These are phyloP conservation scores for Volucella bombylans DNA, from an alignment of 2,888 invertebrate genomes.

Conservation along the genomic window DNA sequence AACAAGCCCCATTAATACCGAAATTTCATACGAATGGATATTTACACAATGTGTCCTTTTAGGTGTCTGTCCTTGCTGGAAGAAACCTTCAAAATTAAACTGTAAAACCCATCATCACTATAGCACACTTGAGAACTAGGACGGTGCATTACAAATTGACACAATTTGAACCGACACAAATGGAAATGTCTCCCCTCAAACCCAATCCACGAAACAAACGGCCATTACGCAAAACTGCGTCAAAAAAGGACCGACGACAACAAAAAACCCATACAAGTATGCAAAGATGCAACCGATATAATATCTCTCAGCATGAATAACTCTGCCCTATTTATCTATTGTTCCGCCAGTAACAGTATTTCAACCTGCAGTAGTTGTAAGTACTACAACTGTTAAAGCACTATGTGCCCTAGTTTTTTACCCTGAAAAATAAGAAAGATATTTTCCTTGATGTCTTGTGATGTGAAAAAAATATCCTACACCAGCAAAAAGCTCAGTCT, in stretches of 20 bases:
- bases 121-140: slow-evolving; percentile 5
- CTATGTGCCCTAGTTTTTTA: slow-evolving; percentile 37
- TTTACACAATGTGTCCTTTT: no score
- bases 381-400: slow-evolving; percentile 3
- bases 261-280: not conserved
- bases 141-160: slow-evolving; percentile 22
- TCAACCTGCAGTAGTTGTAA: slow-evolving; percentile 28
- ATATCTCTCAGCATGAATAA: slow-evolving; percentile 65
- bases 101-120: not conserved
- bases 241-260: slow-evolving; percentile 1
- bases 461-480: slow-evolving; percentile 4
- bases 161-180: slow-evolving; percentile 39
- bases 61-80: no score
- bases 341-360: slow-evolving; percentile 31
- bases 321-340: slow-evolving; percentile 63
- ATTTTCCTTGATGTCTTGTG: slow-evolving; percentile 31
- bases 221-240: slow-evolving; percentile 8
- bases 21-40: no score
- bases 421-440: slow-evolving; percentile 43
- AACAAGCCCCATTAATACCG: no score
- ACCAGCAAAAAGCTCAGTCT: slow-evolving; percentile 5
- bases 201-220: not conserved
- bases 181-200: slow-evolving; percentile 20
- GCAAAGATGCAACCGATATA: slow-evolving; percentile 47
- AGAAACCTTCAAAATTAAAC: not conserved